phyloP scores from a whole-genome alignment of 2,888 invertebrate species.

The Euzetes globulus region DNA sequence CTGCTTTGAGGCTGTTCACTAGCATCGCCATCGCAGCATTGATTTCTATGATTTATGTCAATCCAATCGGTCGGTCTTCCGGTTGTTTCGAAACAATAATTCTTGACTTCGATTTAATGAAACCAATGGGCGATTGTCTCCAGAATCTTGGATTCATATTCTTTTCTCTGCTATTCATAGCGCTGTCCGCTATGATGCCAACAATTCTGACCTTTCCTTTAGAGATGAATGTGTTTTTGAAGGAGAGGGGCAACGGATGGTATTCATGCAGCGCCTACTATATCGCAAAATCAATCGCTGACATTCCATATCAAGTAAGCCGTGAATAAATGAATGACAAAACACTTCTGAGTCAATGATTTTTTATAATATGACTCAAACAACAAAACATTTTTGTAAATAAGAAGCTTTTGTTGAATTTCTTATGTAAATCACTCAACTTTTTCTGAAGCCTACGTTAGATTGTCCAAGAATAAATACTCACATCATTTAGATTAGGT shows the following conservation, averaged over 20 bases:
- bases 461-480: too few relatives aligned
- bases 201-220: conserved; percentile 38
- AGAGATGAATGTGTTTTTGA: conserved; percentile 33
- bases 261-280: conserved; percentile 36
- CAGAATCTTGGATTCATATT: conserved; percentile 46
- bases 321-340: background rate
- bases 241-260: conserved; percentile 38
- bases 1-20: conserved; percentile 33
- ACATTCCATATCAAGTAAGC: conserved; percentile 45
- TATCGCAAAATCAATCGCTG: conserved; percentile 36
- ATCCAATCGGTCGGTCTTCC: conserved; percentile 32
- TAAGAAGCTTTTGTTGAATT: too few relatives aligned
- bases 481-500: too few relatives aligned
- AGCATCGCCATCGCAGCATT: conserved; percentile 32
- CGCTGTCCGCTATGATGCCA: conserved; percentile 35
- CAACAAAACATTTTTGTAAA: background rate
- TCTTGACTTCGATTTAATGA: background rate
- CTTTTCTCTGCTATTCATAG: conserved; percentile 32
- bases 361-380: too few relatives aligned
- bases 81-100: conserved; percentile 30
- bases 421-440: too few relatives aligned
- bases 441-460: too few relatives aligned
- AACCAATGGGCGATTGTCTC: conserved; percentile 2
- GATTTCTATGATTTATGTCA: conserved; percentile 30
- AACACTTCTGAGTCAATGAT: background rate